These are phyloP conservation scores for Micropoecilia bifurca DNA, from an alignment of 2,797 vertebrate genomes.

Conservation along the genomic window DNA sequence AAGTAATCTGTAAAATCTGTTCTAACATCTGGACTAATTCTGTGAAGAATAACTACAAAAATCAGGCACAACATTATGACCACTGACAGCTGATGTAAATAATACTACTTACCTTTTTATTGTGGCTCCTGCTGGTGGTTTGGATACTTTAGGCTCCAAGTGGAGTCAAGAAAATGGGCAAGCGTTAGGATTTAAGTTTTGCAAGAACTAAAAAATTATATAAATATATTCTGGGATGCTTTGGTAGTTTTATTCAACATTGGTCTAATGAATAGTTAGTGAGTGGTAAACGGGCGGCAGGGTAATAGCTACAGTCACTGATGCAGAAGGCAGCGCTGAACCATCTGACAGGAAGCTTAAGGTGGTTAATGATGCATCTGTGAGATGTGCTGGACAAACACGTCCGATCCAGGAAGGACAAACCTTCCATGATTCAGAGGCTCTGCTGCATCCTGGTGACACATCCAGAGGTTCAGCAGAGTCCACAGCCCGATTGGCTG, in stretches of 20 bases:
- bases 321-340: not conserved
- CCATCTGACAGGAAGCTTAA: not conserved
- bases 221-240: not conserved
- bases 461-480: no score
- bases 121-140: not conserved
- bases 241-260: not conserved
- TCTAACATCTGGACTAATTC: not conserved
- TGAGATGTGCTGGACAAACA: not conserved
- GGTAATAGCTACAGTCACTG: not conserved
- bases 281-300: not conserved
- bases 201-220: not conserved
- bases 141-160: not conserved
- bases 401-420: not conserved
- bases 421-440: not conserved
- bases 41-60: not conserved
- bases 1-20: not conserved
- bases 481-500: no score
- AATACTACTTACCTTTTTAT: not conserved
- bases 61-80: not conserved
- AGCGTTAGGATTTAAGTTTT: not conserved
- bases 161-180: not conserved
- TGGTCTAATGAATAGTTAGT: not conserved
- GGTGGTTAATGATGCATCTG: not conserved
- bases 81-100: not conserved
- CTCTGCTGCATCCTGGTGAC: not conserved